A percentile compares a stretch with the other conserved stretches of the same genome.
These are phyloP conservation scores for Amphiprion percula DNA, from an alignment of 2,113 vertebrate species.

Conservation along the genomic window DNA sequence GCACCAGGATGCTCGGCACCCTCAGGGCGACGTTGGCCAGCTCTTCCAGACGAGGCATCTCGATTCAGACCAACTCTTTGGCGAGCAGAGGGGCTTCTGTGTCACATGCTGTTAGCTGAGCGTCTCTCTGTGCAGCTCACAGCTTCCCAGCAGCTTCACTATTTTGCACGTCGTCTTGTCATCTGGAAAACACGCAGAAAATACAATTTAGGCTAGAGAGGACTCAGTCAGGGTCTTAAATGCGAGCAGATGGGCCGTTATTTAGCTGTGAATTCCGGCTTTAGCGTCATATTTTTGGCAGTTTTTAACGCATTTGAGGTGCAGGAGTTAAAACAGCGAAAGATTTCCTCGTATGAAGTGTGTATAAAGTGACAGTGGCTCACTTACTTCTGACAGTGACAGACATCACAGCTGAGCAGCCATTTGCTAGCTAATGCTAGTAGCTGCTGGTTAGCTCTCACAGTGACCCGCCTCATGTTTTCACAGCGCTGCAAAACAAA, in stretches of 20 bases:
- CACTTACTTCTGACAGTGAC: conserved; percentile 58
- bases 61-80: conserved; percentile 10
- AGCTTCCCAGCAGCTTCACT: not conserved
- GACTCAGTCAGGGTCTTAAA: not conserved
- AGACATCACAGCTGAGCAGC: conserved; percentile 42
- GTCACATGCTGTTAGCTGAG: conserved; percentile 67
- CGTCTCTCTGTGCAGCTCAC: not conserved
- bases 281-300: not conserved
- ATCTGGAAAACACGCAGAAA: conserved; percentile 58
- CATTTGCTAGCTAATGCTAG: conserved; percentile 47
- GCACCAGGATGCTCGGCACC: conserved; percentile 86
- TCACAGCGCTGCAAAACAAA: not conserved
- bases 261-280: not conserved
- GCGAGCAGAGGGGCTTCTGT: not conserved
- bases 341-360: not conserved
- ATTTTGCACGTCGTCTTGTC: conserved; percentile 53
- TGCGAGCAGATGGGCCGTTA: not conserved
- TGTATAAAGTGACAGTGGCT: not conserved
- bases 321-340: too few species aligned
- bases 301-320: too few species aligned
- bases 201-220: not conserved
- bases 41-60: conserved; percentile 86
- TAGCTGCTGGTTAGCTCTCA: conserved; percentile 44
- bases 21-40: conserved; percentile 87
- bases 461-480: conserved; percentile 51